Percentiles rank a stretch among this genome's conserved stretches.
phyloP scores from a whole-genome alignment of 2,888 invertebrate genomes.

The Alentia gelatinosa region DNA sequence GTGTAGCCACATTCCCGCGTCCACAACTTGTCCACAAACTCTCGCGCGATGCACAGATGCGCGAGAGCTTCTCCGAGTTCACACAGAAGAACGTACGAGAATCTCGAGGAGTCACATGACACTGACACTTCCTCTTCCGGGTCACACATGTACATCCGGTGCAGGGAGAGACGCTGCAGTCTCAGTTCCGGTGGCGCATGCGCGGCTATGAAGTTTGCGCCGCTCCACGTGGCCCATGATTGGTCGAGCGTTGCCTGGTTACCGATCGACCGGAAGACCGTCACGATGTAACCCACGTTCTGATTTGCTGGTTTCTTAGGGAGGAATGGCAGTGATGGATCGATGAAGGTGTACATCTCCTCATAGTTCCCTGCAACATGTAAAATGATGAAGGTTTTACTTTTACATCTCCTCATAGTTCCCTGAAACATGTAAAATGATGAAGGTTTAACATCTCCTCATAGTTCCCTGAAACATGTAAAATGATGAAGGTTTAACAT shows the following conservation, averaged over 20 bases:
- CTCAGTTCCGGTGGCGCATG: constrained; percentile 72
- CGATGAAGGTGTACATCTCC: constrained; percentile 64
- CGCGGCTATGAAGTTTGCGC: constrained; percentile 73
- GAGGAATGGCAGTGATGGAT: constrained; percentile 66
- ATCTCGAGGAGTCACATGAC: constrained; percentile 48
- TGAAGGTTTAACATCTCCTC: too few species aligned
- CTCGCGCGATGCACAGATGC: constrained; percentile 68
- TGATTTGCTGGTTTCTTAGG: constrained; percentile 73
- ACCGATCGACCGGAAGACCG: constrained; percentile 71
- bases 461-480: too few species aligned
- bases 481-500: too few species aligned
- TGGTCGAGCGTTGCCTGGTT: constrained; percentile 69
- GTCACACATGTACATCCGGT: constrained; percentile 64
- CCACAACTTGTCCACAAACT: constrained; percentile 71
- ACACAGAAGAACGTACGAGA: constrained; percentile 71
- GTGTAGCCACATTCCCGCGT: constrained; percentile 72
- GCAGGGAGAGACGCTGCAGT: constrained; percentile 73
- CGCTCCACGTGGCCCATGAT: constrained; percentile 75
- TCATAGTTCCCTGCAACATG: constrained; percentile 56
- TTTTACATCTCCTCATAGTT: too few species aligned
- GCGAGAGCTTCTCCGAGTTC: constrained; percentile 73
- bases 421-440: too few species aligned
- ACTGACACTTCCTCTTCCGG: neutral
- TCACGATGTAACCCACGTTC: constrained; percentile 73
- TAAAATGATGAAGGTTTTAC: too few species aligned